A percentile compares a stretch with the other conserved stretches of the same genome.
Evolutionary conservation across 2,113 vertebrate genomes (phyloP).

Genomic region (Monopterus albus): DNA sequence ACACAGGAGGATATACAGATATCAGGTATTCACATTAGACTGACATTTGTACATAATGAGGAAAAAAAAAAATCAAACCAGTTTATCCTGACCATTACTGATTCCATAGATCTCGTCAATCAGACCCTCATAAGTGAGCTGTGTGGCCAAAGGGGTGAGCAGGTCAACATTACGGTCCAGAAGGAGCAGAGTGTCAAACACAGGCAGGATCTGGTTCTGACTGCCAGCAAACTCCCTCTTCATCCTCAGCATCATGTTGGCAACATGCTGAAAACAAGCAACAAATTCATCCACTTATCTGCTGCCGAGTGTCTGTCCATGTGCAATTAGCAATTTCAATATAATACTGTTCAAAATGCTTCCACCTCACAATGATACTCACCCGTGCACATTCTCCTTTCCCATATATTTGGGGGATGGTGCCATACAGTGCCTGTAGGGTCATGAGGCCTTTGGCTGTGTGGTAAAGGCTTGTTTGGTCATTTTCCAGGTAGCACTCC

Average conservation of each 20-base stretch:
- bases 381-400: conserved; percentile 98
- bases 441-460: conserved; percentile 98
- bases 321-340: background rate
- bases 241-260: conserved; percentile 99
- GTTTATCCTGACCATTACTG: conserved; percentile 87
- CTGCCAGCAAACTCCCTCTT: conserved; percentile 95
- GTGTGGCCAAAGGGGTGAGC: conserved; percentile 92
- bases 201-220: conserved; percentile 91
- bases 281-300: background rate
- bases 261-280: conserved; percentile 87
- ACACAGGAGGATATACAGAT: too few relatives aligned
- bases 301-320: background rate
- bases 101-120: conserved; percentile 98
- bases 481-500: conserved; percentile 97
- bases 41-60: background rate
- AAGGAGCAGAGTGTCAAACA: conserved; percentile 93
- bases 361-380: conserved; percentile 49
- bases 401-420: conserved; percentile 96
- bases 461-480: conserved; percentile 96
- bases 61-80: background rate
- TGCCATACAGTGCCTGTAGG: conserved; percentile 94
- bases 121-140: conserved; percentile 97
- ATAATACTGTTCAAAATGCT: background rate
- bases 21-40: background rate
- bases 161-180: conserved; percentile 95